Percentiles rank a stretch among this genome's conserved stretches.
These are phyloP conservation scores for Siphlonurus alternatus DNA, from an alignment of 2,888 invertebrate genomes.

Conservation along the genomic window DNA sequence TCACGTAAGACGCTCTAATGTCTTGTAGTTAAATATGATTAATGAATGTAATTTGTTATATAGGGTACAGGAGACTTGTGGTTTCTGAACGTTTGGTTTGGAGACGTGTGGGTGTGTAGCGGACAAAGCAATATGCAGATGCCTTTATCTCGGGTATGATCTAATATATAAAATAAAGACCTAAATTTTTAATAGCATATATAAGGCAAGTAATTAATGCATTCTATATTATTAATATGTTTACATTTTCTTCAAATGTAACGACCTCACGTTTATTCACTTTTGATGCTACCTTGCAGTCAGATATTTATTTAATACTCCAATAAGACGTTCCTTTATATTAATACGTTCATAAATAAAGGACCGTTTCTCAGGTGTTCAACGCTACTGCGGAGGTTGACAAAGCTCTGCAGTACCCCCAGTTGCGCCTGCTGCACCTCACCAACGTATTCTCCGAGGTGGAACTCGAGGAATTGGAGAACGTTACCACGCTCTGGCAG, in stretches of 20 bases:
- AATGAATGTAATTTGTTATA: too few relatives aligned
- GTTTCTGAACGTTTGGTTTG: neutral
- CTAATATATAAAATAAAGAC: neutral
- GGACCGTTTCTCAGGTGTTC: too few relatives aligned
- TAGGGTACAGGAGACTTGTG: too few relatives aligned
- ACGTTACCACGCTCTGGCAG: neutral
- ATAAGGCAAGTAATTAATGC: too few relatives aligned
- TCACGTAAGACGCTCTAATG: neutral
- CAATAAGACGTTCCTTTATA: too few relatives aligned
- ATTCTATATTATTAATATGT: too few relatives aligned
- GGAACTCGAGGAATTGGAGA: neutral
- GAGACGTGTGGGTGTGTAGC: slow-evolving; percentile 4
- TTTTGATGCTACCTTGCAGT: too few relatives aligned
- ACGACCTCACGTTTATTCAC: too few relatives aligned
- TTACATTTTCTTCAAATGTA: too few relatives aligned
- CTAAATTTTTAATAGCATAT: too few relatives aligned
- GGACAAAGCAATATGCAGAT: slow-evolving; percentile 5
- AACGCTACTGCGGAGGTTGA: neutral
- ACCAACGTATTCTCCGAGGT: neutral
- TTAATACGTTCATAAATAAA: neutral
- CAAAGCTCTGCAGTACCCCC: neutral
- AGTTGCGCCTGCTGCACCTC: neutral
- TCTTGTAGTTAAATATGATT: too few relatives aligned
- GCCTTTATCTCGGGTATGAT: neutral
- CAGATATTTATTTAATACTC: too few relatives aligned